Conservation (phyloP, 2,888 invertebrate genomes). For the Drosophila setosimentum region DNA sequence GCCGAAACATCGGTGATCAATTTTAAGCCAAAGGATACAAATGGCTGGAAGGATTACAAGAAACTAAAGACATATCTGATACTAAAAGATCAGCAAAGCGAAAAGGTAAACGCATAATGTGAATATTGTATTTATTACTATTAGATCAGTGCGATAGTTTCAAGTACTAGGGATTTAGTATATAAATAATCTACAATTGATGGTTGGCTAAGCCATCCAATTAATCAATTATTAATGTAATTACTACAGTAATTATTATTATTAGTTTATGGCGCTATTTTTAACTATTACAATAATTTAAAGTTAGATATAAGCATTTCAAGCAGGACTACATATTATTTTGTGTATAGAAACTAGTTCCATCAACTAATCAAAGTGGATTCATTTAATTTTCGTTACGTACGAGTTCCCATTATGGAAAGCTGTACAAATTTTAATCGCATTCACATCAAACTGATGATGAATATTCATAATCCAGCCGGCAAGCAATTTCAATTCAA, state of each 20-base stretch:
- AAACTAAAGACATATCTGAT: conserved; percentile 84
- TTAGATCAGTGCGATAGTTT: too few species aligned
- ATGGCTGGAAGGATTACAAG: conserved; percentile 84
- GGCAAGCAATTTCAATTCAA: background rate
- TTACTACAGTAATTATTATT: background rate
- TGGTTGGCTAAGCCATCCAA: background rate
- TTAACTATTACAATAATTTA: background rate
- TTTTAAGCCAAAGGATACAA: conserved; percentile 75
- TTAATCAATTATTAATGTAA: background rate
- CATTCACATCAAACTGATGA: background rate
- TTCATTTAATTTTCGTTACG: background rate
- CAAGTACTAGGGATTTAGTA: background rate
- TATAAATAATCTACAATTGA: background rate
- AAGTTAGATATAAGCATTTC: background rate
- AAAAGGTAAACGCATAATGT: conserved; percentile 78
- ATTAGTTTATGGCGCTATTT: background rate
- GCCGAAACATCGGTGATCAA: conserved; percentile 38
- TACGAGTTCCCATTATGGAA: background rate
- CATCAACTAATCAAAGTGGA: background rate
- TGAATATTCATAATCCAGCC: conserved; percentile 3
- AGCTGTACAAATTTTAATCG: background rate
- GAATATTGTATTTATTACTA: too few species aligned
- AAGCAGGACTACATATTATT: background rate
- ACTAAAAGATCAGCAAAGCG: conserved; percentile 82
- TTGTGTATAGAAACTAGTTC: background rate